A percentile compares a stretch with the other conserved stretches of the same genome.
These are phyloP conservation scores for Oncorhynchus mykiss DNA, from an alignment of 2,113 vertebrate genomes.

Conservation along the genomic window DNA sequence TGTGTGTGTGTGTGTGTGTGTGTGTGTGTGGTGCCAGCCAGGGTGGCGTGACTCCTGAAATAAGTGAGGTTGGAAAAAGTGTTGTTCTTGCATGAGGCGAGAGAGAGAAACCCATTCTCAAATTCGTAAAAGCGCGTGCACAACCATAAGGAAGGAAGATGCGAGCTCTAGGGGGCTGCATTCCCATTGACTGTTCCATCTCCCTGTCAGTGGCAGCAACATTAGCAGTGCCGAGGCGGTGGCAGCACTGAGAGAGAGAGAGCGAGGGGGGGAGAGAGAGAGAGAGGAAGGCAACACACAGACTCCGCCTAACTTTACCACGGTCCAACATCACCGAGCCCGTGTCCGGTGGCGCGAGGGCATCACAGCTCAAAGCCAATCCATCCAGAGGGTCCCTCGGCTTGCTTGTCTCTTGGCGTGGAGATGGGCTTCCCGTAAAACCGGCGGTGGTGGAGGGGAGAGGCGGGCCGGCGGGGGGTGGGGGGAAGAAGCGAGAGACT, in stretches of 20 bases:
- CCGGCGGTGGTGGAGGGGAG: conserved; percentile 67
- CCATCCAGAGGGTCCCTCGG: conserved; percentile 46
- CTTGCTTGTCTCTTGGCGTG: conserved; percentile 51
- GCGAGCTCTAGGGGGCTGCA: conserved; percentile 37
- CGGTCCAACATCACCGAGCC: conserved; percentile 46
- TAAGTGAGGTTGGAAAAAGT: not conserved
- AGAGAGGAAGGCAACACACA: conserved; percentile 36
- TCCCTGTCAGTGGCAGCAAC: conserved; percentile 38
- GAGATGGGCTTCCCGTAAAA: conserved; percentile 78
- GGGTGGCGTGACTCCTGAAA: not conserved
- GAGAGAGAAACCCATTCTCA: conserved; percentile 24
- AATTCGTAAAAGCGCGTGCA: conserved; percentile 54
- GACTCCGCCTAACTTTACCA: conserved; percentile 70
- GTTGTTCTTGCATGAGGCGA: not conserved
- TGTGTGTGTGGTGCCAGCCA: not conserved
- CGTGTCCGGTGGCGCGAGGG: conserved; percentile 48
- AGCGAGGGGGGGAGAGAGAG: conserved; percentile 34
- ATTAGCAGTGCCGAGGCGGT: conserved; percentile 31
- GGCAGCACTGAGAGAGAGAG: conserved; percentile 24
- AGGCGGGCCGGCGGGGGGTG: conserved; percentile 64
- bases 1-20: not conserved
- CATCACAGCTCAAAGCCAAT: conserved; percentile 41
- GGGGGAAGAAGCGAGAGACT: conserved; percentile 56
- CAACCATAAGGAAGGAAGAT: conserved; percentile 30
- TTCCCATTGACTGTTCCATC: conserved; percentile 55